Base-by-base conservation (phyloP, 2,888 invertebrate species). In the Drosophila nr. medialis region DNA sequence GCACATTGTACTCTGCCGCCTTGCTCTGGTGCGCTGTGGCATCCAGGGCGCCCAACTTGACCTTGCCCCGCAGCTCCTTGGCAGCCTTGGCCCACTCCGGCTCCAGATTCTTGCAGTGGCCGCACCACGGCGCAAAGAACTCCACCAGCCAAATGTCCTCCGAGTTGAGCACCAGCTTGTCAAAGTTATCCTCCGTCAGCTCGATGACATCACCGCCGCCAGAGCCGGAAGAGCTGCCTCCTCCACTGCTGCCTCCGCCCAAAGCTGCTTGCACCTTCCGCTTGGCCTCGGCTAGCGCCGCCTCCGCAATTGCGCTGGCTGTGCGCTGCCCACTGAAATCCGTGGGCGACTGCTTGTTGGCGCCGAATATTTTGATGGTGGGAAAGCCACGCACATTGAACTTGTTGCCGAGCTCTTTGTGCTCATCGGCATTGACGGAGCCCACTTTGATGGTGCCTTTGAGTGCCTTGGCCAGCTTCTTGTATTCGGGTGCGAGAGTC, bases 61-160 rank as follows among this genome's bases (percentile, higher is more conserved):
- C 97, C 94, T 99, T 99, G 89, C 99, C 99, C 94, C 98, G 99
- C 27, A 99, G 95, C 92, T 99, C 96, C 6, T 96, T 94, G 24
- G 99, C 99, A 2, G 99, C 99, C 91, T 96, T 95, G 15, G 97
- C 97, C 99, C 99, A 99, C 80, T 99, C 97, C 0, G 99, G 99
- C 63, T 97, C 99, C 62, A 99, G 94, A 92, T 96, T 98, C 94
- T 99, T 99, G 94, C 99, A 99, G 93, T 99, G 98, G 7, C 98
- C 98, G 93, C 98, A 99, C 97, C 98, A 98, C 0, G 98, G 98
- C 8, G 99, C 99, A 93, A 96, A 99, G 94, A 99, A 99, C 93
- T 99, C 99, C 2, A 99, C 98, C 82, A 99, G 93, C 99, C 99
- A 99, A 93, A 98, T 95, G 91, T 99, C 99, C 21, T 99, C 97